A percentile compares a stretch with the other conserved stretches of the same genome.
Conservation (phyloP, 2,888 invertebrate genomes). For the Lissonota sp. region DNA sequence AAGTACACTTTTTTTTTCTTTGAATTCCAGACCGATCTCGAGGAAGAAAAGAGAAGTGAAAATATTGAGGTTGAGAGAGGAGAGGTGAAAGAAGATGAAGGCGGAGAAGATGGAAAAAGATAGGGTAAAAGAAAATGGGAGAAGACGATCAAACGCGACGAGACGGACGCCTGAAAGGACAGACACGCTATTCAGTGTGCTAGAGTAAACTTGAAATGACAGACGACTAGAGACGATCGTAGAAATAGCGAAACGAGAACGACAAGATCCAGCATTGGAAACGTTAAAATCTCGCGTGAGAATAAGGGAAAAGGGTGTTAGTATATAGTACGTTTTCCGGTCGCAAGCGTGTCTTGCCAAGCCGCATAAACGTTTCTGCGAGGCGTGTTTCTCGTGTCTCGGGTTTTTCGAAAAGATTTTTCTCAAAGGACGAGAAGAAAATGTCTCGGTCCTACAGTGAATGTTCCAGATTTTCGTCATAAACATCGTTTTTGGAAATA, state of each 20-base stretch:
- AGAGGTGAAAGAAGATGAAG: conserved; percentile 3
- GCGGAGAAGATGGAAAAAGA: background rate
- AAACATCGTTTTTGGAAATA: no score
- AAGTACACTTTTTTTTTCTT: conserved; percentile 26
- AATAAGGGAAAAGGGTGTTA: conserved; percentile 4
- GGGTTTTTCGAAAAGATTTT: background rate
- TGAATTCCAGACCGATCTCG: conserved; percentile 19
- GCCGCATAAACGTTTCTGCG: background rate
- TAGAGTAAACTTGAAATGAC: background rate
- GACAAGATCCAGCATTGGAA: background rate
- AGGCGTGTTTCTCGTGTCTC: background rate
- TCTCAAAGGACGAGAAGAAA: background rate
- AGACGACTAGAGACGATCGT: background rate
- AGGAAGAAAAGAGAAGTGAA: conserved; percentile 28
- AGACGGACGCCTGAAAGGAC: background rate
- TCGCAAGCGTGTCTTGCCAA: conserved; percentile 4
- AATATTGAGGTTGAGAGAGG: conserved; percentile 23
- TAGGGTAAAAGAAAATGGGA: background rate
- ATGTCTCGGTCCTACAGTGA: background rate
- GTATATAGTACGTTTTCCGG: conserved; percentile 13
- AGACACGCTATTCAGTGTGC: background rate
- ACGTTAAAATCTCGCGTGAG: conserved; percentile 5
- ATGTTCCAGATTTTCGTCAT: no score
- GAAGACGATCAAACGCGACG: conserved; percentile 44
- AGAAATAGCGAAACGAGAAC: background rate